A percentile compares a stretch with the other conserved stretches of the same genome.
These are phyloP conservation scores for Ormyrus labotus DNA, from an alignment of 2,888 invertebrate genomes.

Conservation along the genomic window DNA sequence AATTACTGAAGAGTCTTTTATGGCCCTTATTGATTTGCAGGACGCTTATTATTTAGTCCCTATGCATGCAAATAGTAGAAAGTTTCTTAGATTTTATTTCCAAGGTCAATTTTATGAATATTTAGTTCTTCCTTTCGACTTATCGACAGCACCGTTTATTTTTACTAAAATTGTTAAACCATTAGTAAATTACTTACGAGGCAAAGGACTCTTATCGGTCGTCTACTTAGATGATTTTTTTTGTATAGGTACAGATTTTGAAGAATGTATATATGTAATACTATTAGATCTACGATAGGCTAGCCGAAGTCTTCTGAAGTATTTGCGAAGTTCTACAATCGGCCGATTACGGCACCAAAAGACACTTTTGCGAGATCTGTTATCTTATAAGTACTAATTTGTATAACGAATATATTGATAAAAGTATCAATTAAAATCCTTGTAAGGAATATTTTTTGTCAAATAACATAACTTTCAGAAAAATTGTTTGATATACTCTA, in stretches of 20 bases:
- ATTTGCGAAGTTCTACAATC: neutral
- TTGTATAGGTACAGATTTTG: neutral
- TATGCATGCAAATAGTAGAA: too few species aligned
- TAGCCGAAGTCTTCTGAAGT: neutral
- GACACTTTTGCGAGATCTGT: neutral
- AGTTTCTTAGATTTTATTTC: too few species aligned
- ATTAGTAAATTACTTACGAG: neutral
- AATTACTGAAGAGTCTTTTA: too few species aligned
- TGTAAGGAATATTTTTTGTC: too few species aligned
- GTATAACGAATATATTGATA: too few species aligned
- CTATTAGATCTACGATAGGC: neutral
- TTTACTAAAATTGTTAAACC: constrained; percentile 7
- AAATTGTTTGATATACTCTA: too few species aligned
- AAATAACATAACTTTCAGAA: too few species aligned
- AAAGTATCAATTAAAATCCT: too few species aligned
- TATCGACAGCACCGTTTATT: neutral
- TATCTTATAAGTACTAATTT: too few species aligned
- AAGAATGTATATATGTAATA: neutral
- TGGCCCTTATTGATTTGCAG: too few species aligned
- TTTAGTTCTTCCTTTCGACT: neutral
- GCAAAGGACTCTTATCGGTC: neutral
- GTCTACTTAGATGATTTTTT: neutral
- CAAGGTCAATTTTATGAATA: too few species aligned
- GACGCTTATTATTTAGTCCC: too few species aligned
- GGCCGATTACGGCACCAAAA: neutral